Percentiles rank a stretch among this genome's conserved stretches.
Conservation (phyloP, 2,113 vertebrate genomes). For the Myrmophylax atrothorax region DNA sequence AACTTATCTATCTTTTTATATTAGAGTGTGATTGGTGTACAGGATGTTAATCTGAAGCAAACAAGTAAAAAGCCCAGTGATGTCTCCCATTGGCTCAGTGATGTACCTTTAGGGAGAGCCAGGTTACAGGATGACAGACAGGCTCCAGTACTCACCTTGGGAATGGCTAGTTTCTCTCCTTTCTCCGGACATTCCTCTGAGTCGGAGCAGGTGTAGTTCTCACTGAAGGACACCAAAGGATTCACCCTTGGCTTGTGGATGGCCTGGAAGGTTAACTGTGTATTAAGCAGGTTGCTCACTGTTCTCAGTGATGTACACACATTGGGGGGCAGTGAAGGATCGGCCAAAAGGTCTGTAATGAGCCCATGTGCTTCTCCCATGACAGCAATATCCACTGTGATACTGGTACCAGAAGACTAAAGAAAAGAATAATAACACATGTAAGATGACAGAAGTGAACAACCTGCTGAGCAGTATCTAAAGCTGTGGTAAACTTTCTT, state of each 20-base stretch:
- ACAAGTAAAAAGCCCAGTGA: background rate
- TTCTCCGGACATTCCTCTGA: constrained; percentile 90
- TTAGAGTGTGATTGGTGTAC: background rate
- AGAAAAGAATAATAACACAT: background rate
- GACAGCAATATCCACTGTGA: constrained; percentile 94
- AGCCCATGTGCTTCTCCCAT: constrained; percentile 98
- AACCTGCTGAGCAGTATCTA: background rate
- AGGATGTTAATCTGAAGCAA: background rate
- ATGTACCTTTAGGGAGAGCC: background rate
- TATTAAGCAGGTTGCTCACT: constrained; percentile 95
- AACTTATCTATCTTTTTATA: background rate
- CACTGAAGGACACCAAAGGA: constrained; percentile 82
- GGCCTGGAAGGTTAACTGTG: constrained; percentile 93
- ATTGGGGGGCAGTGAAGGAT: constrained; percentile 90
- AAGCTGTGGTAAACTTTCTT: background rate
- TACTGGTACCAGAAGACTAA: constrained; percentile 93
- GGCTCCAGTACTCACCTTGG: constrained; percentile 80
- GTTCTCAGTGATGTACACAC: constrained; percentile 92
- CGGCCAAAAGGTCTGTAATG: constrained; percentile 93
- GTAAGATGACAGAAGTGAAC: background rate
- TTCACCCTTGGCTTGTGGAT: constrained; percentile 86
- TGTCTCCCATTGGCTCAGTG: background rate
- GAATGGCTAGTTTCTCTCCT: constrained; percentile 89
- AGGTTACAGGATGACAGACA: background rate
- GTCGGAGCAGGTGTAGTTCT: constrained; percentile 89